Base-by-base conservation (phyloP, 2,888 invertebrate species). In the Drosophila nigritarsus region DNA sequence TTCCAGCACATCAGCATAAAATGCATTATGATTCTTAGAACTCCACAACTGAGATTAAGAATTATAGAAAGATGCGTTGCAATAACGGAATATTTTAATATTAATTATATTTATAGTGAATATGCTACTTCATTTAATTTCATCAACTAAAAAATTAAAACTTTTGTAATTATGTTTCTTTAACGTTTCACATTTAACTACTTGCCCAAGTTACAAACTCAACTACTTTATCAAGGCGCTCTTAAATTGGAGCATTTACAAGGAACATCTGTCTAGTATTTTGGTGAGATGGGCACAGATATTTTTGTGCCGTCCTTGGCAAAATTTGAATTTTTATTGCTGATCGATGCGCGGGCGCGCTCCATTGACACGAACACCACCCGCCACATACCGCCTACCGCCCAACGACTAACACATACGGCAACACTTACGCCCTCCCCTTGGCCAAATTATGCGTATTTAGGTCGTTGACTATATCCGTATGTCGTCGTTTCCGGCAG, bases 271-370 rank as follows among this genome's bases (percentile, higher is more conserved):
- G 65, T 45, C 61, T 59, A 55, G 27, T 38, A 58, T 49, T 66
- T 63, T 54, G 65, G 69, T 75, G 55, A 62, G 58, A 61, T 60
- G 55, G 29, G 30, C 64, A 42, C 58, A 64, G 50, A 69, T 53
- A 66, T 66, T 81, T 80, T 84, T 89, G 61, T 83, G 86, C 73
- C 71, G 60, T 75, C 72, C 81, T 86, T 88, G 78, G 74, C 82
- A 65, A 79, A 88, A 87, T 85, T 91, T 90, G 83, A 90, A 88
- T 89, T 91, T 91, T 91, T 91, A 91, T 91, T 91, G 82, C 83
- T 84, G 82, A 91, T 91, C 91, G 87, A 88, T 91, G 87, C 75
- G 72, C 61, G 80, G 60, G 71, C 50, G 65, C 38, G 80, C 71
- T 58, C 75, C 82, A 82, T 83, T 79, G 82, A 65, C 85, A 83